A percentile compares a stretch with the other conserved stretches of the same genome.
Evolutionary conservation across 2,113 vertebrate species (phyloP).

Genomic region (Solenodon paradoxus): DNA sequence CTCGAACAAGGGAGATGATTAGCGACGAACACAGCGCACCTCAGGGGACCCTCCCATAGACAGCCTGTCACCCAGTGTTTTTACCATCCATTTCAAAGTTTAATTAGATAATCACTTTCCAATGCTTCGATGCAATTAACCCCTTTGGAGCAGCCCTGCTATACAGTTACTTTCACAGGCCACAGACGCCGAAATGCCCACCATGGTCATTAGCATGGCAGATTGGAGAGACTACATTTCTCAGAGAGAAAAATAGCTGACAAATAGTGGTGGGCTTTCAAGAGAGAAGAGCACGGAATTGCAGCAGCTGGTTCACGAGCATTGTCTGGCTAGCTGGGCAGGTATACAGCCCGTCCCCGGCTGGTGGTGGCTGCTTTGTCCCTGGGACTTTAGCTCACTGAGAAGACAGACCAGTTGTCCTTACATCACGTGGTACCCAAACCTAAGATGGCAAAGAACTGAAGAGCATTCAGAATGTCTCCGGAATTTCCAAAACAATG

Average conservation of each 20-base stretch:
- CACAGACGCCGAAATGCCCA: constrained; percentile 11
- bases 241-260: not conserved
- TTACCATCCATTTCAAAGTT: constrained; percentile 77
- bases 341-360: not conserved
- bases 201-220: not conserved
- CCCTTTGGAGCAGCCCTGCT: constrained; percentile 37
- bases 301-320: too few relatives aligned
- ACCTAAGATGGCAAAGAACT: not conserved
- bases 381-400: too few relatives aligned
- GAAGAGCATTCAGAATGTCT: not conserved
- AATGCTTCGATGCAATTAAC: constrained; percentile 66
- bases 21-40: constrained; percentile 71
- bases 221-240: not conserved
- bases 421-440: not conserved
- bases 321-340: rapidly evolving
- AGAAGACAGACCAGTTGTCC: not conserved
- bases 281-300: not conserved
- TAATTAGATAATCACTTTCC: constrained; percentile 76
- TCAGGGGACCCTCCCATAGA: constrained; percentile 80
- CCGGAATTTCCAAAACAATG: not conserved
- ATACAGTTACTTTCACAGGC: constrained; percentile 38
- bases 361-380: rapidly evolving
- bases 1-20: constrained; percentile 67
- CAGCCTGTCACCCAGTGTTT: constrained; percentile 80
- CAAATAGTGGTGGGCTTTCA: not conserved